Percentiles rank a stretch among this genome's conserved stretches.
Evolutionary conservation across 2,113 vertebrate genomes (phyloP).

Genomic region (Forbesichthys papilliferus): DNA sequence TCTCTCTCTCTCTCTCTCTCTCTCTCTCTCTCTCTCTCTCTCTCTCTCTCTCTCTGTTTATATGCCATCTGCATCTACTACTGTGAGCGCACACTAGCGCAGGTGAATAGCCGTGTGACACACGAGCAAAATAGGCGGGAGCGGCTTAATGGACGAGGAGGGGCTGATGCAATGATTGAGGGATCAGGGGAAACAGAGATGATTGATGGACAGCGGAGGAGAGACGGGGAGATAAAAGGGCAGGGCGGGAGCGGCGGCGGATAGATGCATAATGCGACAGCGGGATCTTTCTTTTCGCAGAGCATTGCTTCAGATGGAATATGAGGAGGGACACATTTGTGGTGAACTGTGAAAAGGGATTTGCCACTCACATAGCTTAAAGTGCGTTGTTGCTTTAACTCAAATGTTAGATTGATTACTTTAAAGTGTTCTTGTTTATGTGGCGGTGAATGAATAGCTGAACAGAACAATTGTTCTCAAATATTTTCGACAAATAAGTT

Average conservation of each 20-base stretch:
- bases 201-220: conserved; percentile 42
- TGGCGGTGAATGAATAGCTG: no score
- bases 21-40: conserved; percentile 1
- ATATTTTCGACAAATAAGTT: no score
- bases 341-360: no score
- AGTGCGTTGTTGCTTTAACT: no score
- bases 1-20: not conserved
- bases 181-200: conserved; percentile 35
- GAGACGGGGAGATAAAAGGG: conserved; percentile 4
- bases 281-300: conserved; percentile 21
- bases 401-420: no score
- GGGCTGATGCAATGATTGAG: conserved; percentile 49
- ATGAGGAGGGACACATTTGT: not conserved
- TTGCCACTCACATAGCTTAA: no score
- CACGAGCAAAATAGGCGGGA: conserved; percentile 25
- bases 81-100: conserved; percentile 7
- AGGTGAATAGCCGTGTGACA: conserved; percentile 21
- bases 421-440: no score
- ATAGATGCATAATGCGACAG: conserved; percentile 50
- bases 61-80: not conserved
- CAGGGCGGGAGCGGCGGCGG: conserved; percentile 34
- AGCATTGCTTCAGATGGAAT: not conserved
- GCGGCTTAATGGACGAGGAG: conserved; percentile 52
- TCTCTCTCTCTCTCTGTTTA: conserved; percentile 1
- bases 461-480: no score